A percentile compares a stretch with the other conserved stretches of the same genome.
These are phyloP conservation scores for Nanorana parkeri DNA, from an alignment of 2,113 vertebrate genomes.

Conservation along the genomic window DNA sequence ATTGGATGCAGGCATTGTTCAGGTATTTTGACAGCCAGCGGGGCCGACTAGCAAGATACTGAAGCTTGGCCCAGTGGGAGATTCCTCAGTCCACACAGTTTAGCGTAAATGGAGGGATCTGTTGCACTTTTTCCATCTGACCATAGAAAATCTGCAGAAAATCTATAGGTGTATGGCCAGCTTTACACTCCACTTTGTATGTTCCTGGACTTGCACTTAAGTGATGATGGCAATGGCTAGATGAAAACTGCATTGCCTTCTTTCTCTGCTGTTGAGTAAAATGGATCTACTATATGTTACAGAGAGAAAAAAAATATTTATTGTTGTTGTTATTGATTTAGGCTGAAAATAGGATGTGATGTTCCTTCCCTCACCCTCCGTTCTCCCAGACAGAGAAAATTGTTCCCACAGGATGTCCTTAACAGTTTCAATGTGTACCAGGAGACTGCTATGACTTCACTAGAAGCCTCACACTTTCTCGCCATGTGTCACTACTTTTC, in stretches of 20 bases:
- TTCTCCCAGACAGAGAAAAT: constrained; percentile 7
- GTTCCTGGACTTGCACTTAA: too few relatives aligned
- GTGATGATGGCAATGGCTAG: too few relatives aligned
- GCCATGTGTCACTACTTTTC: constrained; percentile 55
- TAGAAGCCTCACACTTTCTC: constrained; percentile 42
- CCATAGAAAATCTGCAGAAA: too few relatives aligned
- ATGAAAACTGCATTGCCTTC: background rate
- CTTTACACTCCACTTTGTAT: too few relatives aligned
- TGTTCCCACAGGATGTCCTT: constrained; percentile 13
- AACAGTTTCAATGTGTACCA: constrained; percentile 24
- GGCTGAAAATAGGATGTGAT: constrained; percentile 15
- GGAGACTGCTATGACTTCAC: constrained; percentile 28
- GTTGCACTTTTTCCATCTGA: too few relatives aligned
- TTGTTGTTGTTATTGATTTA: constrained; percentile 14
- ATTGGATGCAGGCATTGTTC: too few relatives aligned
- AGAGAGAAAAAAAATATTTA: constrained; percentile 3
- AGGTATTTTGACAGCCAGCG: too few relatives aligned
- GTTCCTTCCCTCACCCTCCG: constrained; percentile 6
- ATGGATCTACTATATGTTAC: background rate
- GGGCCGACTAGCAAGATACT: too few relatives aligned
- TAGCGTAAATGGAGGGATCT: too few relatives aligned
- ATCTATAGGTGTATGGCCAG: too few relatives aligned
- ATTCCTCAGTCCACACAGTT: too few relatives aligned
- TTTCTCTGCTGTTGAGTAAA: background rate
- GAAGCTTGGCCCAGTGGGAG: too few relatives aligned